Conservation (phyloP, 2,797 vertebrate species). For the Emydoidea blandingii region DNA sequence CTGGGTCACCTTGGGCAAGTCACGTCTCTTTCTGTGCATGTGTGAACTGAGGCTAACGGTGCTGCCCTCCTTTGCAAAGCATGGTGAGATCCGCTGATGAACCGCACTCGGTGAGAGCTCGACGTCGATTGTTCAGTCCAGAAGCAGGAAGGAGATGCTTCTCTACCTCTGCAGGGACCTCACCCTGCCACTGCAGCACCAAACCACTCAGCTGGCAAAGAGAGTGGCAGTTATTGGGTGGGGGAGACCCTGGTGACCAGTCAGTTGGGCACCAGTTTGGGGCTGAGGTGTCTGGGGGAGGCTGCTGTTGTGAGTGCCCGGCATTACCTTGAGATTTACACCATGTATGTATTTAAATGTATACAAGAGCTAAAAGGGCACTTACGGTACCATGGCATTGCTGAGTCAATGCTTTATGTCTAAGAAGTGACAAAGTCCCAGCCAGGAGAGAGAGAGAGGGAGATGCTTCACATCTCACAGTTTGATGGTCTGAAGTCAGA, state of each 20-base stretch:
- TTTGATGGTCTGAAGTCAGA: no score
- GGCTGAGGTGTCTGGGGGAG: not conserved
- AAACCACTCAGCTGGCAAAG: no score
- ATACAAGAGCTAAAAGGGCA: not conserved
- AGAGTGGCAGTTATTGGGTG: not conserved
- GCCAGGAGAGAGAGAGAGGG: no score
- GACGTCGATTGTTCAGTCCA: not conserved
- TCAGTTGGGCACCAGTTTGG: not conserved
- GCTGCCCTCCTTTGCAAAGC: not conserved
- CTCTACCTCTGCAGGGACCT: not conserved
- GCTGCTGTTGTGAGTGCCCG: not conserved
- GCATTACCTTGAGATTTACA: not conserved
- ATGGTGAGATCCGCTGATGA: no score
- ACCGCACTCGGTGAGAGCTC: no score
- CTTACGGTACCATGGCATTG: not conserved
- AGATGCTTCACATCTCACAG: no score
- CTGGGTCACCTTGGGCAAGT: no score
- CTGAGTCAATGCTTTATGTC: no score
- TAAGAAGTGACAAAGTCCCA: no score
- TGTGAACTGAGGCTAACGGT: not conserved
- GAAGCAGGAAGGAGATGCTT: not conserved
- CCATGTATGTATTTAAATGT: not conserved
- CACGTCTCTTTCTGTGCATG: not conserved
- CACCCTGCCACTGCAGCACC: not conserved
- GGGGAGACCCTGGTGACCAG: not conserved